Base-by-base conservation (phyloP, 2,888 invertebrate species). In the Drosophila suboccidentalis region DNA sequence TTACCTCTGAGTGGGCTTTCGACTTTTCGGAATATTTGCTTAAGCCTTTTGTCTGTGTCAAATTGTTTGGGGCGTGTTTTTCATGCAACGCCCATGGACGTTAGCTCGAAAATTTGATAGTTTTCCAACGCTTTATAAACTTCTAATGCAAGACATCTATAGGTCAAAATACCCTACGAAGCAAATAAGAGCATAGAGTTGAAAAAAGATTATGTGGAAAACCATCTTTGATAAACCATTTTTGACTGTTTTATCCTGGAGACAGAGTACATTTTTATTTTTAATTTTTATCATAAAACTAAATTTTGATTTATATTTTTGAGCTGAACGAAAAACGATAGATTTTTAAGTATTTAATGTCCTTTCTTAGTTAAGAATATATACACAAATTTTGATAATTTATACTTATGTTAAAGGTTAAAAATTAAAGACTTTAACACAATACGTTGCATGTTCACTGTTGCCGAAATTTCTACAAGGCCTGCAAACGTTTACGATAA, bases 11-110 rank as follows among this genome's bases (percentile, higher is more conserved):
- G 62, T 77, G 73, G 60, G 58, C 59, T 70, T 78, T 66, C 49
- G 36, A 15, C 61, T 68, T 47, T 29, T 29, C 29, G 60, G 75
- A 51, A 62, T 81, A 74, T 84, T 82, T 79, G 76, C 69, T 63
- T 47, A 71, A 68, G 64, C 55, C 70, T 78, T 80, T 78, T 80
- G 78, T 78, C 78, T 83, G 72, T 74, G 65, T 65, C 87, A 66
- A 82, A 78, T 75, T 29, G 29, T 67, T 73, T 78, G 66, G 81
- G 83, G 83, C 83, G 87, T 88, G 83, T 86, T 82, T 68, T 38
- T 49, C 34, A 47, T 26, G 26, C 39, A 60, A 47, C 34, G 41
- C 41, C 39, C 58, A n/a, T 26, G 17, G 36, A 32, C 39, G 4
- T 26, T 13, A 13, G 22, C 32, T 13, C 22, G 5, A 6, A 55